A percentile compares a stretch with the other conserved stretches of the same genome.
phyloP scores from a whole-genome alignment of 2,113 vertebrate species.

The Xyrauchen texanus region DNA sequence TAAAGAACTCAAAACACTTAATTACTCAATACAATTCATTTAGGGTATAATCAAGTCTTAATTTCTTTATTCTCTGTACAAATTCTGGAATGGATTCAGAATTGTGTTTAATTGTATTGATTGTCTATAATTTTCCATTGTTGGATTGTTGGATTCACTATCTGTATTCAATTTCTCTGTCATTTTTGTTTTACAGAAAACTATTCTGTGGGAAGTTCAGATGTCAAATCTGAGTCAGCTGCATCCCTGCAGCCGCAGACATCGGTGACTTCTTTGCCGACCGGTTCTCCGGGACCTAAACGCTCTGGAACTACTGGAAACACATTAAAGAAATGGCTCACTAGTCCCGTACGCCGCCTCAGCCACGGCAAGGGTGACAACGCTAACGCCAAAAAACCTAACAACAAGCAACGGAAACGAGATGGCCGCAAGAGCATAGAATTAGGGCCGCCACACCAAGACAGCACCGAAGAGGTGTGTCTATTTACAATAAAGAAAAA shows the following conservation, averaged over 20 bases:
- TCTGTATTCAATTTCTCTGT: constrained; percentile 31
- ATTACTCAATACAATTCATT: too few species aligned
- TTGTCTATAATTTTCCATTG: too few species aligned
- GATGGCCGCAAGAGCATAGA: constrained; percentile 84
- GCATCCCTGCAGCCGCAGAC: constrained; percentile 82
- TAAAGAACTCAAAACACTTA: too few species aligned
- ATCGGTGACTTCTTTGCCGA: constrained; percentile 78
- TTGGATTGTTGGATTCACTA: neutral
- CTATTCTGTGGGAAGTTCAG: constrained; percentile 76
- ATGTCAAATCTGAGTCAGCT: constrained; percentile 84
- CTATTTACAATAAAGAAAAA: neutral
- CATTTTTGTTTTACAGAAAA: constrained; percentile 68
- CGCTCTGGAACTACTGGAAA: constrained; percentile 86
- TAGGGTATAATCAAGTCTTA: too few species aligned
- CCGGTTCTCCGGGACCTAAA: constrained; percentile 89
- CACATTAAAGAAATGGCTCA: constrained; percentile 96
- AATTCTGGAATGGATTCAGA: too few species aligned
- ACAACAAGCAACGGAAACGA: constrained; percentile 83
- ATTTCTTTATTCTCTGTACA: too few species aligned
- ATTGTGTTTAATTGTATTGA: too few species aligned
- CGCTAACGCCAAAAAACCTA: constrained; percentile 84
- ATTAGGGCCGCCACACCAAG: constrained; percentile 73
- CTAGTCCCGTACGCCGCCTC: constrained; percentile 90
- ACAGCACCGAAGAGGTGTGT: constrained; percentile 54
- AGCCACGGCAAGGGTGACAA: constrained; percentile 94